A percentile compares a stretch with the other conserved stretches of the same genome.
These are phyloP conservation scores for Ataeniobius toweri DNA, from an alignment of 2,797 vertebrate species.

Conservation along the genomic window DNA sequence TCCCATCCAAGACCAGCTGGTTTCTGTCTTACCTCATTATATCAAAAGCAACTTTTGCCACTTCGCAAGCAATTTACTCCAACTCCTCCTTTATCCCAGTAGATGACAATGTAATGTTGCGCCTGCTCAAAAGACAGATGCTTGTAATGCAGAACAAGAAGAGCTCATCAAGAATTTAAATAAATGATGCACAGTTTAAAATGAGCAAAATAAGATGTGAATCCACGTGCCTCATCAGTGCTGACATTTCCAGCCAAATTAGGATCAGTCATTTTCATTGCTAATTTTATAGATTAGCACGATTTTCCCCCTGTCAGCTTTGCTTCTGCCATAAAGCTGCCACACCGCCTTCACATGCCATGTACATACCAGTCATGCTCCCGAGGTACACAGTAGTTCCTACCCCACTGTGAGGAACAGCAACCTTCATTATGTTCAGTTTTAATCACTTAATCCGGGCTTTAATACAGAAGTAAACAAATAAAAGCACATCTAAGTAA, in stretches of 20 bases:
- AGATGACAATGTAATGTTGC: conserved; percentile 46
- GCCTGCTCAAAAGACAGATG: conserved; percentile 36
- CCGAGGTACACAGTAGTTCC: conserved; percentile 33
- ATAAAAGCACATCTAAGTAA: conserved; percentile 75
- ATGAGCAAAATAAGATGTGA: conserved; percentile 24
- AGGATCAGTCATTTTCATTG: conserved; percentile 65
- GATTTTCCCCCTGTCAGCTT: conserved; percentile 57
- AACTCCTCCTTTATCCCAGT: conserved; percentile 45
- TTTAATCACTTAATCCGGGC: conserved; percentile 75
- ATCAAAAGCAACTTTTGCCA: conserved; percentile 58
- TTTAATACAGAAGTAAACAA: conserved; percentile 75
- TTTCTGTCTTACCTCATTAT: conserved; percentile 40
- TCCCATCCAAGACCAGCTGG: background rate
- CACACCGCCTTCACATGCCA: conserved; percentile 27
- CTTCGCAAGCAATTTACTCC: conserved; percentile 54
- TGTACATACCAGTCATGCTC: conserved; percentile 32
- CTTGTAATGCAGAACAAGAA: conserved; percentile 17
- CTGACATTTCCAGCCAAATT: conserved; percentile 67
- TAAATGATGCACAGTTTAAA: conserved; percentile 25
- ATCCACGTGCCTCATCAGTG: conserved; percentile 45
- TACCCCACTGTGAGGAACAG: conserved; percentile 49
- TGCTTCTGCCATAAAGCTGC: conserved; percentile 60
- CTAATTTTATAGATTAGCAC: conserved; percentile 69
- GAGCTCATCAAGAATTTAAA: conserved; percentile 46
- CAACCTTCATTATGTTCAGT: conserved; percentile 68